Base-by-base conservation (phyloP, 2,113 vertebrate species). In the Arvicanthis niloticus region DNA sequence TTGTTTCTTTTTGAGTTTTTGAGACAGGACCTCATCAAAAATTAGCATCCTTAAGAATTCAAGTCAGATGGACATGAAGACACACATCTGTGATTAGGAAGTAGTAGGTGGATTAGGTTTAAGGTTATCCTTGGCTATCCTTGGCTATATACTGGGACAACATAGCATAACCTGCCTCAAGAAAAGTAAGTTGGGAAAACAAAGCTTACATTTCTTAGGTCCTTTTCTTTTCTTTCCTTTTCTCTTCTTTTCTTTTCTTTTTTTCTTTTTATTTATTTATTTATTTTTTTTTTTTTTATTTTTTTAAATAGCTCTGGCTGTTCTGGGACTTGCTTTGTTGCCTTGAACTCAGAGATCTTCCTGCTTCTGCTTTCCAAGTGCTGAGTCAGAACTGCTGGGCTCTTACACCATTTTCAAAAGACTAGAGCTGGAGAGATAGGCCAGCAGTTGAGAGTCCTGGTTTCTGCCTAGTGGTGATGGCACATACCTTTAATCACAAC, bases 11-110 rank as follows among this genome's bases (percentile, higher is more conserved):
- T 48, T 86, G 0, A 16, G n/a, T 45, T 67, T 67, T 86, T 67
- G 62, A 86, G 84, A 86, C 24, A 45, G 29, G 40, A 26, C 58
- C 82, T 48, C 29, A 67, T 86, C 15, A 86, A 65, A 85, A 85
- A 34, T 45, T 86, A 26, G 70, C 91, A 4, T 95, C 40, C 62
- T 94, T 51, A 80, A 78, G 56, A 89, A 78, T n/a, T 90, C 89
- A 81, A 76, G 45, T 94, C 72, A 31, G 80, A 75, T 68, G 67
- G 31, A 37, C 67, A 68, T 68, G 56, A 12, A 58, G 51, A 31
- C 78, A n/a, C 19, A 58, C 17, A 11, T 17, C 26, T 58, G 51
- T 58, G 24, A 58, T 81, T 68, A 68, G 67, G 34, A 68, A 68
- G 31, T 16, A 37, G 67, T 68, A 17, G 67, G 31, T 68, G 31